phyloP scores from a whole-genome alignment of 2,888 invertebrate genomes.

The Creontiades dilutus region DNA sequence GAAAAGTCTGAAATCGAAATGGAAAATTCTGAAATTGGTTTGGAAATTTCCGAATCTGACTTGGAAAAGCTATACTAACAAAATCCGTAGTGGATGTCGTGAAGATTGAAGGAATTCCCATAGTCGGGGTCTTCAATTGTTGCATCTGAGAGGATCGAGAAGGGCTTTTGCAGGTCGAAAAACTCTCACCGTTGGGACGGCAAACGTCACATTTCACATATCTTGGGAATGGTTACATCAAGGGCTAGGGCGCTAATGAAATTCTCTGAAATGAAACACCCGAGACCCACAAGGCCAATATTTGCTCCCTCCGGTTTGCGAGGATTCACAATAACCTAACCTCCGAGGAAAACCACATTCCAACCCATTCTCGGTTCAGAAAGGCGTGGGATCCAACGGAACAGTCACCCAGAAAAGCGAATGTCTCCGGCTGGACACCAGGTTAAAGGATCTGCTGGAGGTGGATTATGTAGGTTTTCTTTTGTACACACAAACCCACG shows the following conservation, averaged over 20 bases:
- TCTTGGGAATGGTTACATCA: not conserved
- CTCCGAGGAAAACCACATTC: not conserved
- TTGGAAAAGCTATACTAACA: too few relatives aligned
- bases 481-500: not conserved
- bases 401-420: not conserved
- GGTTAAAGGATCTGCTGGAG: conserved; percentile 2
- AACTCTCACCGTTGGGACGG: too few relatives aligned
- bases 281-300: not conserved
- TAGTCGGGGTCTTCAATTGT: too few relatives aligned
- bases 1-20: too few relatives aligned
- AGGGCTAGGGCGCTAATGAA: not conserved
- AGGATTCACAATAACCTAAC: not conserved
- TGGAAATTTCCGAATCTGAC: too few relatives aligned
- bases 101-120: too few relatives aligned
- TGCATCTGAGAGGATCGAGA: too few relatives aligned
- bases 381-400: not conserved
- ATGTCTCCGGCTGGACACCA: conserved; percentile 1
- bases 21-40: too few relatives aligned
- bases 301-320: not conserved
- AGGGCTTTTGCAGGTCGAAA: too few relatives aligned
- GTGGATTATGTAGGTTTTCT: conserved; percentile 22
- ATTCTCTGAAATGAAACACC: not conserved
- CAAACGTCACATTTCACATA: too few relatives aligned
- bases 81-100: too few relatives aligned
- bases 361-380: not conserved